Percentiles rank a stretch among this genome's conserved stretches.
Conservation (phyloP, 2,888 invertebrate species). For the Ariolimax columbianus region DNA sequence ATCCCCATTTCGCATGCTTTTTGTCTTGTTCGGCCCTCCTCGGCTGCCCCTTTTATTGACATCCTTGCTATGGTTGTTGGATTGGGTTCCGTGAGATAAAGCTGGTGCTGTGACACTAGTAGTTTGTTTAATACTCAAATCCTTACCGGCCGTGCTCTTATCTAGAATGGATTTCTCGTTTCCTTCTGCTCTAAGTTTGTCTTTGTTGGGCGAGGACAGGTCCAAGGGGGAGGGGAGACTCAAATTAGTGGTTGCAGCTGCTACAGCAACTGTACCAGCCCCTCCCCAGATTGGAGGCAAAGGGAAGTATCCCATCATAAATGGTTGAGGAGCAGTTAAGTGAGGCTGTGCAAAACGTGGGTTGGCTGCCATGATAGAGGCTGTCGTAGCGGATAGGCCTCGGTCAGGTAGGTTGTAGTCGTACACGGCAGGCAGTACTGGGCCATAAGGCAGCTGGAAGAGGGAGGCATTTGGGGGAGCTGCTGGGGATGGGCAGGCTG, state of each 20-base stretch:
- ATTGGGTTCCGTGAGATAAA: background rate
- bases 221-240: constrained; percentile 64
- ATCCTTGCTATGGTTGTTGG: constrained; percentile 25
- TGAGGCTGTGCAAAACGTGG: constrained; percentile 57
- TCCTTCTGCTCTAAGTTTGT: constrained; percentile 52
- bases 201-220: constrained; percentile 64
- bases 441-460: constrained; percentile 39
- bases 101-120: background rate
- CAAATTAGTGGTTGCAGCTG: constrained; percentile 56
- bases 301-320: constrained; percentile 58
- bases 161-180: constrained; percentile 28
- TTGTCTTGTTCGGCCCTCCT: background rate
- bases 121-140: background rate
- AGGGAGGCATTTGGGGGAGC: constrained; percentile 35
- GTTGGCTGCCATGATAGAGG: constrained; percentile 54
- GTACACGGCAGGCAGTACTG: constrained; percentile 60
- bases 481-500: constrained; percentile 34
- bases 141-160: background rate
- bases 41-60: background rate
- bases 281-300: constrained; percentile 48
- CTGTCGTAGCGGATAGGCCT: constrained; percentile 62
- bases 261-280: constrained; percentile 45
- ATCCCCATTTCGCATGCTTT: background rate
- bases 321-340: constrained; percentile 54
- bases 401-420: constrained; percentile 73